A percentile compares a stretch with the other conserved stretches of the same genome.
phyloP scores from a whole-genome alignment of 2,113 vertebrate species.

The Gavialis gangeticus region DNA sequence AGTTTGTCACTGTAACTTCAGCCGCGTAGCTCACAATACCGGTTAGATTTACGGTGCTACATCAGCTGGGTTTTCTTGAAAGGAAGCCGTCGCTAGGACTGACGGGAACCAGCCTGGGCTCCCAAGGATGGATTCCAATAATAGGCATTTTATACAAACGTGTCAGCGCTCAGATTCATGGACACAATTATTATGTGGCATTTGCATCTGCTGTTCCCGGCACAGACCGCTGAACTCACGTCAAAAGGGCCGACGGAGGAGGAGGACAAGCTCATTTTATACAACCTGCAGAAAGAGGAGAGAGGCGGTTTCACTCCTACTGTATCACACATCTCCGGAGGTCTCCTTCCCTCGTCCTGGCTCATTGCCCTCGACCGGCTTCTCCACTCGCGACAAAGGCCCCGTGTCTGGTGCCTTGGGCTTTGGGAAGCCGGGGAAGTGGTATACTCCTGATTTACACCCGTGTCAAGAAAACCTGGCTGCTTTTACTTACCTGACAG shows the following conservation, averaged over 20 bases:
- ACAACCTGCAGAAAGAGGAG: background rate
- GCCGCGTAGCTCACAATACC: background rate
- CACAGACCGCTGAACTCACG: background rate
- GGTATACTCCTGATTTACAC: background rate
- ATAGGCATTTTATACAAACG: fast-evolving
- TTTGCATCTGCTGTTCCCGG: fast-evolving
- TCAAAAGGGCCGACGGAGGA: slow-evolving; percentile 11
- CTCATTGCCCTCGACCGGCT: background rate
- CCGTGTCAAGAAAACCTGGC: no score
- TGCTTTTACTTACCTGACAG: background rate
- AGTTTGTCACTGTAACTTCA: background rate
- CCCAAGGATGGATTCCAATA: fast-evolving
- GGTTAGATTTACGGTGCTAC: background rate
- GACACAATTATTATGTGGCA: background rate
- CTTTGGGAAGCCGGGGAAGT: background rate
- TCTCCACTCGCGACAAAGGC: background rate
- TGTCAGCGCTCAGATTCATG: background rate
- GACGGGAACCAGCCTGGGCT: fast-evolving
- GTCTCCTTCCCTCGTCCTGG: background rate
- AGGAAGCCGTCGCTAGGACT: background rate
- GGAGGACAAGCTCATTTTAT: background rate
- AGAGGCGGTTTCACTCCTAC: fast-evolving
- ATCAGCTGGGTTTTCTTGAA: background rate
- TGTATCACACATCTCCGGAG: background rate
- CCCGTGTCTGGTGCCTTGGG: background rate